Evolutionary conservation across 2,113 vertebrate species (phyloP).

Genomic region (Prolemur simus): DNA sequence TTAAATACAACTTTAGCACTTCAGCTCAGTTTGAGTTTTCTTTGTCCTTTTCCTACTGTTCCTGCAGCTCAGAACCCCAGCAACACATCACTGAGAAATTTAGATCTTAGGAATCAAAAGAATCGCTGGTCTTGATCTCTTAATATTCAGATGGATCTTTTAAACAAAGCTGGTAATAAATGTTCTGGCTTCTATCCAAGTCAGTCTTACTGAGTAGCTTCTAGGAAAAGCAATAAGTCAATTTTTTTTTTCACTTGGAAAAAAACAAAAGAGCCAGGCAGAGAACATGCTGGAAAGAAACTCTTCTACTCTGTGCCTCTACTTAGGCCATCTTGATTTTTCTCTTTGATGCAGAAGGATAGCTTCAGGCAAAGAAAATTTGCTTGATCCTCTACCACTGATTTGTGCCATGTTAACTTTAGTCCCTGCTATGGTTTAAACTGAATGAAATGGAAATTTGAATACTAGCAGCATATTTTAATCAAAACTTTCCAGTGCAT

Average conservation of each 20-base stretch:
- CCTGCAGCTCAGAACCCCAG: background rate
- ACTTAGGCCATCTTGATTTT: background rate
- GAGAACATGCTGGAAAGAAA: background rate
- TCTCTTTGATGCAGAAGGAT: background rate
- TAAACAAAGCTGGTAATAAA: background rate
- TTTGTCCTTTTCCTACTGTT: background rate
- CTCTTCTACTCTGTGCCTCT: background rate
- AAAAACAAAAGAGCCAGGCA: background rate
- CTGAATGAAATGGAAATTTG: background rate
- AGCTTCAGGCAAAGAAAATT: slow-evolving; percentile 22
- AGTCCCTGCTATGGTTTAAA: background rate
- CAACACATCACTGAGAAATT: background rate
- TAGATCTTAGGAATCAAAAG: background rate
- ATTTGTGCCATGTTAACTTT: slow-evolving; percentile 39
- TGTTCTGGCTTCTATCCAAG: background rate
- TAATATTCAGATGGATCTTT: slow-evolving; percentile 42
- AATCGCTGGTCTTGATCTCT: background rate
- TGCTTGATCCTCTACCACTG: background rate
- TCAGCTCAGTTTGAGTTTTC: background rate
- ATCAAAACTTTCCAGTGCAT: background rate
- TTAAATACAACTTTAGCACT: background rate
- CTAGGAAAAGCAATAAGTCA: slow-evolving; percentile 14
- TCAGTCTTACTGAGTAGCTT: background rate
- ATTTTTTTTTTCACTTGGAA: background rate
- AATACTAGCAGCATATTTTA: background rate